Percentiles rank a stretch among this genome's conserved stretches.
Conservation (phyloP, 2,888 invertebrate species). For the Merodon equestris region DNA sequence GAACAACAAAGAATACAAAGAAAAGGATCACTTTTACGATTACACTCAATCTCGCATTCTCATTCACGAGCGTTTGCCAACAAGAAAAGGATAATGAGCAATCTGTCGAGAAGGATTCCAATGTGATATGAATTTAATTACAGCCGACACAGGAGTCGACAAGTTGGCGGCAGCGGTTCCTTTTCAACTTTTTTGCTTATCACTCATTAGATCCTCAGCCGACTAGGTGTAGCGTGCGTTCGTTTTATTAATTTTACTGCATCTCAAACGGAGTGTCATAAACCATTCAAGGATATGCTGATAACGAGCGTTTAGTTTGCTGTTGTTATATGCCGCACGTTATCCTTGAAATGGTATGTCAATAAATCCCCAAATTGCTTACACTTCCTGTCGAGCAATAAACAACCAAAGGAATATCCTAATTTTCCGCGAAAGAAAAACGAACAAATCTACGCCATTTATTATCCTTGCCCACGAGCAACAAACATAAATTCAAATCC, state of each 20-base stretch:
- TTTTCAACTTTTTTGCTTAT: conserved; percentile 32
- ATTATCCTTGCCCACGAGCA: conserved; percentile 51
- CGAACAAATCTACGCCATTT: conserved; percentile 50
- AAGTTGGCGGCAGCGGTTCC: conserved; percentile 43
- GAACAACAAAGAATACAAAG: conserved; percentile 6
- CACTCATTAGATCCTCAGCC: conserved; percentile 25
- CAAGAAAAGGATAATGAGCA: conserved; percentile 51
- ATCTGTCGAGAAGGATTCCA: conserved; percentile 29
- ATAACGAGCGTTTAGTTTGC: conserved; percentile 52
- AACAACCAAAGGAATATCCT: conserved; percentile 50
- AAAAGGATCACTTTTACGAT: conserved; percentile 50
- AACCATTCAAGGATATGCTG: conserved; percentile 31
- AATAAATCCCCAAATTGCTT: too few species aligned
- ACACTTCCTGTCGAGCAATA: conserved; percentile 35
- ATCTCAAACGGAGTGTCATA: conserved; percentile 28
- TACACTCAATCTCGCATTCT: conserved; percentile 40
- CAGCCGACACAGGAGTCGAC: conserved; percentile 53
- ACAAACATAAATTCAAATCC: conserved; percentile 60
- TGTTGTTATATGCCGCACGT: conserved; percentile 30
- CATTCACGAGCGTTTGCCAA: conserved; percentile 21
- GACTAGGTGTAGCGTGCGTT: conserved; percentile 27
- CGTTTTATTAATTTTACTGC: conserved; percentile 21
- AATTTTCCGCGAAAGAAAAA: conserved; percentile 39
- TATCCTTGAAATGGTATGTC: conserved; percentile 21
- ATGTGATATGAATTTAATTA: conserved; percentile 51